Evolutionary conservation across 2,797 vertebrate species (phyloP).

Genomic region (Intellagama lesueurii): DNA sequence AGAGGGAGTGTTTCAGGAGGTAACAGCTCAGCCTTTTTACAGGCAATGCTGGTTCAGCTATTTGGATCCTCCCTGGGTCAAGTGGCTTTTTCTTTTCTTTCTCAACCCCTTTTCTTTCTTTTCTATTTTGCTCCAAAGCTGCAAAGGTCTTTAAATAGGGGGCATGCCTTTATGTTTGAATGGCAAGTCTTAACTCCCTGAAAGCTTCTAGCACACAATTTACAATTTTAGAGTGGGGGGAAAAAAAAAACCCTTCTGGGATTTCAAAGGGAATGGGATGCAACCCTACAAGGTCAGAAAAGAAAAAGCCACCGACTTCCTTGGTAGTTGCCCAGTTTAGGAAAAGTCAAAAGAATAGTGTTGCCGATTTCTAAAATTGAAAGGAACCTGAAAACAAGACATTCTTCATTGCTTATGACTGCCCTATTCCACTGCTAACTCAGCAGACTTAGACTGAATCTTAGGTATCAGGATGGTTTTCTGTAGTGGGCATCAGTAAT

Average conservation of each 20-base stretch:
- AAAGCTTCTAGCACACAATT: no score
- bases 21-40: constrained; percentile 5
- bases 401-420: not conserved
- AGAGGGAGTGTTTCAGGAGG: not conserved
- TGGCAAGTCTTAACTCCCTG: no score
- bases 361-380: not conserved
- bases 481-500: not conserved
- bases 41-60: constrained; percentile 24
- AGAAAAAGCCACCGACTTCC: no score
- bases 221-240: no score
- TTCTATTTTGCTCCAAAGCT: no score
- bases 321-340: no score
- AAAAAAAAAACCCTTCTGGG: no score
- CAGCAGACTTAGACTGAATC: not conserved
- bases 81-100: not conserved
- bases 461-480: not conserved
- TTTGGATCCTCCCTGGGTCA: constrained; percentile 1
- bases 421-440: not conserved
- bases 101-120: no score
- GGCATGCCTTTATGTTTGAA: no score
- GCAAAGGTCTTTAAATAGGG: no score
- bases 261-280: no score
- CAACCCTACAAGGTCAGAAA: no score
- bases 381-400: not conserved
- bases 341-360: not conserved